These are phyloP conservation scores for Orchesella cincta DNA, from an alignment of 1,140 invertebrate genomes.

Conservation along the genomic window DNA sequence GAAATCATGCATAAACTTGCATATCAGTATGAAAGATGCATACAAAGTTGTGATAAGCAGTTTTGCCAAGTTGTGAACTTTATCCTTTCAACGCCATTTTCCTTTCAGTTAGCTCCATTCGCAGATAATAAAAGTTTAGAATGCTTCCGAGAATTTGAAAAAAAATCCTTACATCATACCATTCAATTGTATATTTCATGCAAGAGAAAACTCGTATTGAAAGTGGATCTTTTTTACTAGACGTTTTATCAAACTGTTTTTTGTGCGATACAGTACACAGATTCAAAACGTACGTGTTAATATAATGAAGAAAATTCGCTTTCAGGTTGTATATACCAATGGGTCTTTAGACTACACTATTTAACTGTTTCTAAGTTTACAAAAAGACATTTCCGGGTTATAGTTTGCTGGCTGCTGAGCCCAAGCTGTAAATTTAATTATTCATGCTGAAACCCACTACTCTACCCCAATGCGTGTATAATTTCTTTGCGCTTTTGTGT, in stretches of 20 bases:
- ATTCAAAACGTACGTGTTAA: not conserved
- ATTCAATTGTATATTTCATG: not conserved
- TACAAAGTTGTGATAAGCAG: too few species aligned
- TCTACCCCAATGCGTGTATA: not conserved
- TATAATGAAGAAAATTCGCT: not conserved
- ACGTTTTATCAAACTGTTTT: not conserved
- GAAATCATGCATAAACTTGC: not conserved
- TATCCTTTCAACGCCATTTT: not conserved
- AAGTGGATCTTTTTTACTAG: not conserved
- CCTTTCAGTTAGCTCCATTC: not conserved
- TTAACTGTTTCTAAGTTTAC: not conserved
- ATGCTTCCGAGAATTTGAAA: not conserved
- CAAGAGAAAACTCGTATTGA: not conserved
- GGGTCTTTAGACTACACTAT: too few species aligned
- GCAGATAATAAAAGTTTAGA: not conserved
- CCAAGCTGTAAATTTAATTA: not conserved
- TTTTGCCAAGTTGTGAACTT: too few species aligned
- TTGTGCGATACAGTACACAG: not conserved
- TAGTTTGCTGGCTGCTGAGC: not conserved
- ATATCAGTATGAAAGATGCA: too few species aligned
- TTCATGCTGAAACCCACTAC: not conserved
- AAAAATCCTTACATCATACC: not conserved
- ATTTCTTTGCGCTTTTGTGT: not conserved
- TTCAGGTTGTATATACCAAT: not conserved
- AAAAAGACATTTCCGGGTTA: not conserved